A percentile compares a stretch with the other conserved stretches of the same genome.
Conservation (phyloP, 2,797 vertebrate species). For the Lepilemur ruficaudatus region DNA sequence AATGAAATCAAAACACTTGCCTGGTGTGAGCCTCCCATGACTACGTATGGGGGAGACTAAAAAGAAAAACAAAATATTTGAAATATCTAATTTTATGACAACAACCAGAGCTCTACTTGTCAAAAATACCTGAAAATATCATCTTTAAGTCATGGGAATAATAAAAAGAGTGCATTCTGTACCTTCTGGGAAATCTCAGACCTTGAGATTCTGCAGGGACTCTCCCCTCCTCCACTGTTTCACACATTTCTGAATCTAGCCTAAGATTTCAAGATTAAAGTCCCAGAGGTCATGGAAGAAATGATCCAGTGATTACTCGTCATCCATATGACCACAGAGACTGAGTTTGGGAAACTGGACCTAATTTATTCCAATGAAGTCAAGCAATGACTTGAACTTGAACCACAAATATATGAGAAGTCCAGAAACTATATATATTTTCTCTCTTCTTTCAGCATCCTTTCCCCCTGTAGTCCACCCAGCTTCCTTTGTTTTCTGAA, state of each 20-base stretch:
- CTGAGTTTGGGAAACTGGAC: conserved; percentile 54
- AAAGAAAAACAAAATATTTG: conserved; percentile 64
- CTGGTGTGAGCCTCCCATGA: conserved; percentile 38
- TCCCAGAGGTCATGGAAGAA: conserved; percentile 49
- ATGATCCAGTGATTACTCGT: conserved; percentile 58
- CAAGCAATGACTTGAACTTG: conserved; percentile 67
- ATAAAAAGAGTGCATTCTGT: background rate
- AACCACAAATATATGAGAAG: conserved; percentile 63
- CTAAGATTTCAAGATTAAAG: conserved; percentile 54
- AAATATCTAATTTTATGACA: conserved; percentile 59
- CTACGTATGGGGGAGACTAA: background rate
- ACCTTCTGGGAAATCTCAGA: conserved; percentile 52
- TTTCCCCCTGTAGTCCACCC: background rate
- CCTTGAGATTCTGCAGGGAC: conserved; percentile 22
- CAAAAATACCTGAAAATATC: conserved; percentile 35
- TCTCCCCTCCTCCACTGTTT: background rate
- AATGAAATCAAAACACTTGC: conserved; percentile 65
- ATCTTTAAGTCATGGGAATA: conserved; percentile 41
- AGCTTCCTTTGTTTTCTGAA: conserved; percentile 43
- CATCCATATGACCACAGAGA: conserved; percentile 61
- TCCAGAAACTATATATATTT: background rate
- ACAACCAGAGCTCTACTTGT: background rate
- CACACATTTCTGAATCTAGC: conserved; percentile 48
- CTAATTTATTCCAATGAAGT: conserved; percentile 71
- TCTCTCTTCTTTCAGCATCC: conserved; percentile 53